These are phyloP conservation scores for Brachymystax lenok DNA, from an alignment of 2,797 vertebrate species.

Conservation along the genomic window DNA sequence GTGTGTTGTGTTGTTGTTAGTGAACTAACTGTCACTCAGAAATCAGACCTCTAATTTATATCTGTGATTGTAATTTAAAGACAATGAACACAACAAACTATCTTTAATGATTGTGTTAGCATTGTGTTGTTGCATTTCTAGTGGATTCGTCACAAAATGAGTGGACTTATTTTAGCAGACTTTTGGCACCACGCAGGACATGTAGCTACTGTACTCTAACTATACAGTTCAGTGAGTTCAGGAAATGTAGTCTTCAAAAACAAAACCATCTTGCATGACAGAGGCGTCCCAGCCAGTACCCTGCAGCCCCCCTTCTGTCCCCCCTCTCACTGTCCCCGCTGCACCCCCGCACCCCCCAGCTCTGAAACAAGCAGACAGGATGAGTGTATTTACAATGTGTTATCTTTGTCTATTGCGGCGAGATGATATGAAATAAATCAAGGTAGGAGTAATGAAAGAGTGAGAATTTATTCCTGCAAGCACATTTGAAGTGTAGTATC, in stretches of 20 bases:
- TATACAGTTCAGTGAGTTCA: slow-evolving; percentile 88
- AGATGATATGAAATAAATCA: slow-evolving; percentile 99
- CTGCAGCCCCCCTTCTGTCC: slow-evolving; percentile 48
- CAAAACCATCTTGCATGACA: slow-evolving; percentile 73
- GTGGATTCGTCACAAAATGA: not conserved
- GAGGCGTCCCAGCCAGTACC: slow-evolving; percentile 40
- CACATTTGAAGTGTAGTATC: slow-evolving; percentile 96
- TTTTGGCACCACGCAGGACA: not conserved
- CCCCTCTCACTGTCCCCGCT: slow-evolving; percentile 54
- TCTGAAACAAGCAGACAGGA: slow-evolving; percentile 91
- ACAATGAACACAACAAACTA: too few species aligned
- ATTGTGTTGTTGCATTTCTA: not conserved
- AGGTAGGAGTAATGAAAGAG: slow-evolving; percentile 85
- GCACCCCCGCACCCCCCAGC: slow-evolving; percentile 87
- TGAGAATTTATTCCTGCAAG: slow-evolving; percentile 77
- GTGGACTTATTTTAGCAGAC: not conserved
- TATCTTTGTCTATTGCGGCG: slow-evolving; percentile 99
- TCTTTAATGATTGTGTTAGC: too few species aligned
- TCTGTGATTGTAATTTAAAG: too few species aligned
- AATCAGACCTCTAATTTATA: too few species aligned
- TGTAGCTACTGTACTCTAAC: too few species aligned
- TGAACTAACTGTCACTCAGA: not conserved
- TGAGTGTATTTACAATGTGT: slow-evolving; percentile 99
- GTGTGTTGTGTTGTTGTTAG: not conserved
- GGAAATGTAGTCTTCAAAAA: slow-evolving; percentile 34